Conservation (phyloP, 2,888 invertebrate genomes). For the Oxycera nigricornis region DNA sequence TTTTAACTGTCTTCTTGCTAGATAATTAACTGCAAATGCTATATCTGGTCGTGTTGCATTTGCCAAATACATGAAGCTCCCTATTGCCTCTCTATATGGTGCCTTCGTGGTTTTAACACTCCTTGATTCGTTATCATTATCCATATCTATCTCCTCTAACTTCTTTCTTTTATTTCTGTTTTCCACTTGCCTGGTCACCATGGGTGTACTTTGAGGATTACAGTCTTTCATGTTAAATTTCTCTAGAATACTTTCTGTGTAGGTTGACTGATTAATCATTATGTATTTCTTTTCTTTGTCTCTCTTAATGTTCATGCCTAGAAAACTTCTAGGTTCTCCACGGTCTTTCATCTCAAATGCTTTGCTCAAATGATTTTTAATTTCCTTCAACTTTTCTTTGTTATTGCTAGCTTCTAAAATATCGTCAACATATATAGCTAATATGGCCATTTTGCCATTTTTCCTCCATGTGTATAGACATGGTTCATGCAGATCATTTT, state of each 20-base stretch:
- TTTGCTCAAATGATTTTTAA: not conserved
- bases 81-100: not conserved
- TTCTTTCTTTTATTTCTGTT: no score
- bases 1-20: slow-evolving; percentile 34
- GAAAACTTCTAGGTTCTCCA: not conserved
- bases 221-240: not conserved
- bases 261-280: not conserved
- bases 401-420: not conserved
- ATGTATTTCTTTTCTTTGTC: not conserved
- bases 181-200: not conserved
- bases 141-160: no score
- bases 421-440: not conserved
- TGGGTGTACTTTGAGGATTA: not conserved
- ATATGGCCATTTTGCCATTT: not conserved
- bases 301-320: not conserved
- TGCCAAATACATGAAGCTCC: not conserved
- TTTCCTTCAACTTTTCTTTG: not conserved
- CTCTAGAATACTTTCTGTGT: not conserved
- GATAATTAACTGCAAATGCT: slow-evolving; percentile 24
- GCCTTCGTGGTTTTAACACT: not conserved
- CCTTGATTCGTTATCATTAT: not conserved
- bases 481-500: not conserved
- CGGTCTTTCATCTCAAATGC: not conserved
- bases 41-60: not conserved
- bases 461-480: not conserved